Base-by-base conservation (phyloP, 1,140 invertebrate genomes). In the Semibalanus balanoides region DNA sequence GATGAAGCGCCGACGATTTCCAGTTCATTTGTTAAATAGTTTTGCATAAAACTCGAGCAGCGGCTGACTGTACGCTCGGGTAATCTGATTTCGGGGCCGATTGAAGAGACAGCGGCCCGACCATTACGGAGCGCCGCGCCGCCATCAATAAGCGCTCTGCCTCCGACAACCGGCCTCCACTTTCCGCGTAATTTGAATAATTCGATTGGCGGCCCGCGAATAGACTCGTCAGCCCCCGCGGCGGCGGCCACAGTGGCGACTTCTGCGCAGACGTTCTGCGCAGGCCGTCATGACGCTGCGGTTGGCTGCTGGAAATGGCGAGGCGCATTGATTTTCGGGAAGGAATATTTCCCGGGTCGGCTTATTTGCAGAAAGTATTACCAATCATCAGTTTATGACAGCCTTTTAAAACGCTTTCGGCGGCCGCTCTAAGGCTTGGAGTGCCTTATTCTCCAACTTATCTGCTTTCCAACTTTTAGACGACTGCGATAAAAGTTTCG, bases 21-120 rank as follows among this genome's bases (percentile, higher is more conserved):
- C 51, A 64, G 51, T 64, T 64, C 51, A 64, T 64, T 64, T 64
- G 51, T 64, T 64, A 64, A 64, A 64, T 64, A 64, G 51, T 64
- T 64, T 64, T 64, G 22, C 51, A 64, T 64, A 64, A 64, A 64
- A 64, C 51, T 64, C 51, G 51, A 11, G 9, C 51, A 17, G 51
- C 22, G 51, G 51, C 51, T 11, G 51, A 1, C 22, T 11, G 51
- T 17, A 40, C 51, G 51, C 22, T 64, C 51, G 51, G 51, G 51
- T 64, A 64, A 64, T 64, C 51, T 25, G 51, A 64, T 64, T 64
- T 64, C 51, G 51, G 51, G 11, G 11, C 14, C 51, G 51, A 64
- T 64, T 64, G 51, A 64, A 64, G 51, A 14, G 51, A 25, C 51
- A 25, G 51, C 51, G 51, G 51, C 7, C 22, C 51, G 51, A 25